Evolutionary conservation across 2,113 vertebrate species (phyloP).

Genomic region (Crypturellus undulatus): DNA sequence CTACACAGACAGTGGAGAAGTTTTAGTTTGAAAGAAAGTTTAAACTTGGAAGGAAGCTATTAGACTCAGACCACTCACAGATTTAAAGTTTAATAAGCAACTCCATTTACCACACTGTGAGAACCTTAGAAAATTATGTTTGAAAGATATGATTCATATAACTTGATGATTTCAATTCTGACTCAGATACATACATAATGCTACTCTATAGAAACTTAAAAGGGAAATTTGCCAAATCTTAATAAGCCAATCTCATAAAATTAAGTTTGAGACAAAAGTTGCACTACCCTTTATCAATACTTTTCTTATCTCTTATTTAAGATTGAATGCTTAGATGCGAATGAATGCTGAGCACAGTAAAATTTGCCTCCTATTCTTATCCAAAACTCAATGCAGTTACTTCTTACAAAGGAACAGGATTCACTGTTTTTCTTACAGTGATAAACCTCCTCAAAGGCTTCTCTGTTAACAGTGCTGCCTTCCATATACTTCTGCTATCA

Average conservation of each 20-base stretch:
- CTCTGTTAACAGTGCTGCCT: background rate
- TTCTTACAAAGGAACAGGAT: background rate
- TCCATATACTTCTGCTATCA: background rate
- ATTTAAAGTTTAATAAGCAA: background rate
- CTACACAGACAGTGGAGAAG: rapidly evolving
- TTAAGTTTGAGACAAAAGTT: background rate
- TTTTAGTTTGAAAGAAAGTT: background rate
- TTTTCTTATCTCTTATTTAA: background rate
- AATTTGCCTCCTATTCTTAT: background rate
- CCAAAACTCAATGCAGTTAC: background rate
- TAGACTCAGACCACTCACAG: background rate
- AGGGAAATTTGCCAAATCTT: background rate
- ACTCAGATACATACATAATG: background rate
- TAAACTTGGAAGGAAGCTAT: background rate
- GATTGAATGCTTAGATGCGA: background rate
- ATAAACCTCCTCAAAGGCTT: background rate
- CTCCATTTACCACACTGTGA: background rate
- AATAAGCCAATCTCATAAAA: background rate
- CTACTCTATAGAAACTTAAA: background rate
- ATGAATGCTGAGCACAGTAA: background rate
- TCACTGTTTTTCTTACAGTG: too few species aligned
- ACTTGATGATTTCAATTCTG: background rate
- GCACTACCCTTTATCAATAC: background rate
- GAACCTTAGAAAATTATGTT: background rate
- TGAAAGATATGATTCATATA: background rate